Evolutionary conservation across 1,140 invertebrate genomes (phyloP).

Genomic region (Formica exsecta): DNA sequence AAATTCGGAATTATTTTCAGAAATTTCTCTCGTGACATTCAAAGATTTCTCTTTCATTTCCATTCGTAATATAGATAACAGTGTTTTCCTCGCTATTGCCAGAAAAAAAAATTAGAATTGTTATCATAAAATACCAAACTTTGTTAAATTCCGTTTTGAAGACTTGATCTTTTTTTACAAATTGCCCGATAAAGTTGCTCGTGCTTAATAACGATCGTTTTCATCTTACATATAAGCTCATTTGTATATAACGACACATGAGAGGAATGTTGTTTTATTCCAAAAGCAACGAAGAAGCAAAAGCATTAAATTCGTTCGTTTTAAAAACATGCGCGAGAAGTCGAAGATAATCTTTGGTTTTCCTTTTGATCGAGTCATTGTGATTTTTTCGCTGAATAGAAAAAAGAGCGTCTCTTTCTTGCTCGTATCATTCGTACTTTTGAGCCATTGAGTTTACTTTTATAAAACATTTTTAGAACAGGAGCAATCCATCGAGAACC

Average conservation of each 20-base stretch:
- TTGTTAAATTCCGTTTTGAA: background rate
- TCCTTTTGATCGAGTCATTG: constrained; percentile 12
- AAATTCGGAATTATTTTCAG: background rate
- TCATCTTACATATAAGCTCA: constrained; percentile 38
- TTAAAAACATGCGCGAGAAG: background rate
- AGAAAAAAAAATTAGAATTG: background rate
- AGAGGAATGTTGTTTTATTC: constrained; percentile 10
- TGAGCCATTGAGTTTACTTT: constrained; percentile 5
- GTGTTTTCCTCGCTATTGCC: background rate
- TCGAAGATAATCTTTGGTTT: background rate
- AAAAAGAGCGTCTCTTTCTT: background rate
- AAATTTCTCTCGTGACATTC: background rate
- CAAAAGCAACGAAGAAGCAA: constrained; percentile 16
- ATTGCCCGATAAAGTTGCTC: constrained; percentile 14
- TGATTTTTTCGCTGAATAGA: background rate
- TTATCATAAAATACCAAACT: background rate
- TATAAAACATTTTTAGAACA: background rate
- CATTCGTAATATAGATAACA: background rate
- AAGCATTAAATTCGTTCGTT: background rate
- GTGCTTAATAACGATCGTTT: constrained; percentile 52
- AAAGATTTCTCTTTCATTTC: background rate
- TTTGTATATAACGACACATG: constrained; percentile 32
- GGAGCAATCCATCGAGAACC: background rate
- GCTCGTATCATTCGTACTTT: background rate
- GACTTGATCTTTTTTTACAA: constrained; percentile 10